Conservation (phyloP, 2,797 vertebrate genomes). For the Psittacula echo region DNA sequence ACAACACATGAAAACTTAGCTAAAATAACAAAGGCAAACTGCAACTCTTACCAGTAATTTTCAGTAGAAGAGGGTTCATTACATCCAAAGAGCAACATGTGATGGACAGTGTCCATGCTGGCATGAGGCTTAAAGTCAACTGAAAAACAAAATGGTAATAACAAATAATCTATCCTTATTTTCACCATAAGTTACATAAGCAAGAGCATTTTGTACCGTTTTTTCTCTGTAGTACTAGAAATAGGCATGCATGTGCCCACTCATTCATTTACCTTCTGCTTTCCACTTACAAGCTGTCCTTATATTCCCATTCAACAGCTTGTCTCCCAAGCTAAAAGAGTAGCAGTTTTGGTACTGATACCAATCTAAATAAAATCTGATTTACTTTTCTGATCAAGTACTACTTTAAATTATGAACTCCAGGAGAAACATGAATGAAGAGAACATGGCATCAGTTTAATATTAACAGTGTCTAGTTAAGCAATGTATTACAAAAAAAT, state of each 20-base stretch:
- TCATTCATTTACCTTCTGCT: background rate
- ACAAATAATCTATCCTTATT: background rate
- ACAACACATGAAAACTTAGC: background rate
- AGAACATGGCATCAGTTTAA: background rate
- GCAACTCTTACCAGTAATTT: constrained; percentile 87
- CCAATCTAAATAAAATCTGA: background rate
- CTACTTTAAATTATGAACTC: background rate
- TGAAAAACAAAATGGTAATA: constrained; percentile 72
- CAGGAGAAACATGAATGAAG: background rate
- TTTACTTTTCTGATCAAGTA: background rate
- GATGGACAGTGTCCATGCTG: constrained; percentile 95
- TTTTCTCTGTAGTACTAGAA: background rate
- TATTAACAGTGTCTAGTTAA: background rate
- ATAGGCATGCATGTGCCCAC: background rate
- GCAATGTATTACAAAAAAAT: background rate
- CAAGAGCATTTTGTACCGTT: background rate
- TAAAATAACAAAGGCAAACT: background rate
- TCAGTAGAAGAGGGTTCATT: constrained; percentile 86
- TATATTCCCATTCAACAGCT: background rate
- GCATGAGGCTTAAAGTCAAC: constrained; percentile 96
- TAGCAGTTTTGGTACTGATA: background rate
- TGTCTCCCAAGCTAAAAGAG: background rate
- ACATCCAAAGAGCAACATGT: constrained; percentile 96
- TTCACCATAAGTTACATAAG: background rate
- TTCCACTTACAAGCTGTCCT: background rate